phyloP scores from a whole-genome alignment of 2,113 vertebrate species.

The Plectropomus leopardus region DNA sequence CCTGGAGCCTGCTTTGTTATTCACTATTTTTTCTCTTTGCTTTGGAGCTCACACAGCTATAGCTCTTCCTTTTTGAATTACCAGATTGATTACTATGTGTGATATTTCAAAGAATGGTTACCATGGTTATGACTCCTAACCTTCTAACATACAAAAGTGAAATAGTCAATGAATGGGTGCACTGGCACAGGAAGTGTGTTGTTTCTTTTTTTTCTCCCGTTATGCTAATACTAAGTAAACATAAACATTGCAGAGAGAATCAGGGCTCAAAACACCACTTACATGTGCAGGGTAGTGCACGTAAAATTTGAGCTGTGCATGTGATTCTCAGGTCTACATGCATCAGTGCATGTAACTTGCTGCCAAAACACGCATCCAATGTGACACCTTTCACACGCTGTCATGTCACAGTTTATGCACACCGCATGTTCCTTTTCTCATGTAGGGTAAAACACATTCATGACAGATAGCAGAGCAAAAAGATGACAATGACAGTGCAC shows the following conservation, averaged over 20 bases:
- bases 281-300: too few species aligned
- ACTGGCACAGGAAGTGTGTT: constrained; percentile 22
- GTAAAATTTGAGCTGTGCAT: too few species aligned
- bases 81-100: constrained; percentile 55
- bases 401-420: too few species aligned
- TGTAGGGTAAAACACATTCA: too few species aligned
- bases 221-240: constrained; percentile 24
- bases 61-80: constrained; percentile 69
- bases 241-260: background rate
- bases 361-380: too few species aligned
- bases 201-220: constrained; percentile 21
- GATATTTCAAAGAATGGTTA: constrained; percentile 71
- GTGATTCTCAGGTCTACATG: too few species aligned
- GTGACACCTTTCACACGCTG: too few species aligned
- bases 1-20: constrained; percentile 64
- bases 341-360: too few species aligned
- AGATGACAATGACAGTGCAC: too few species aligned
- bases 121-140: constrained; percentile 73
- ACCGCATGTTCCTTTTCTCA: too few species aligned
- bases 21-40: constrained; percentile 53
- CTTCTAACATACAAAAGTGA: constrained; percentile 23
- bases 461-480: too few species aligned
- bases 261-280: too few species aligned
- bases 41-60: constrained; percentile 51
- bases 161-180: constrained; percentile 37